These are phyloP conservation scores for Leptogaster cylindrica DNA, from an alignment of 2,888 invertebrate species.

Conservation along the genomic window DNA sequence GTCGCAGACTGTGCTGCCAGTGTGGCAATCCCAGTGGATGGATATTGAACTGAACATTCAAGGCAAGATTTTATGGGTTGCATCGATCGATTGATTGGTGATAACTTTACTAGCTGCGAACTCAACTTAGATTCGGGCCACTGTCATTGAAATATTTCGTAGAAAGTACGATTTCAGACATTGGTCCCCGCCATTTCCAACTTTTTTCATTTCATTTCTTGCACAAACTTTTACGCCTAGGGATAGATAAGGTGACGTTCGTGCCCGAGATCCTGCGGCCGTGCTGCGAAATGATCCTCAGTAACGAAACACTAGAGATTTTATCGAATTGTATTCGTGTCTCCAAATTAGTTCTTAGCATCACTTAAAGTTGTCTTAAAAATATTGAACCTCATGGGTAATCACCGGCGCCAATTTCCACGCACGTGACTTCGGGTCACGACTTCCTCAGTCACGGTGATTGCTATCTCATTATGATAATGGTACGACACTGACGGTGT, in stretches of 20 bases:
- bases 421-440: constrained; percentile 38
- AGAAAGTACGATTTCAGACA: constrained; percentile 20
- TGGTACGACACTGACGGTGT: constrained; percentile 11
- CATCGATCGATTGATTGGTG: too few species aligned
- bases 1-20: too few species aligned
- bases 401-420: constrained; percentile 37
- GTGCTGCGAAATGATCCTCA: background rate
- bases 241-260: constrained; percentile 10
- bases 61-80: too few species aligned
- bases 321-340: constrained; percentile 20
- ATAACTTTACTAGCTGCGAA: constrained; percentile 2
- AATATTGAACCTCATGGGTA: constrained; percentile 28
- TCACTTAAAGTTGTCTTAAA: constrained; percentile 19
- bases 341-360: constrained; percentile 40
- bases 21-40: too few species aligned
- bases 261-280: background rate
- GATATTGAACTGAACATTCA: too few species aligned
- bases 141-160: constrained; percentile 10
- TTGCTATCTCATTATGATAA: constrained; percentile 35
- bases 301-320: constrained; percentile 7
- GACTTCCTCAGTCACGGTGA: constrained; percentile 38
- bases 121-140: constrained; percentile 2
- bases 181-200: constrained; percentile 16
- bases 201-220: constrained; percentile 21
- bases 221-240: background rate